These are phyloP conservation scores for Bambusicola thoracicus DNA, from an alignment of 2,113 vertebrate species.

Conservation along the genomic window DNA sequence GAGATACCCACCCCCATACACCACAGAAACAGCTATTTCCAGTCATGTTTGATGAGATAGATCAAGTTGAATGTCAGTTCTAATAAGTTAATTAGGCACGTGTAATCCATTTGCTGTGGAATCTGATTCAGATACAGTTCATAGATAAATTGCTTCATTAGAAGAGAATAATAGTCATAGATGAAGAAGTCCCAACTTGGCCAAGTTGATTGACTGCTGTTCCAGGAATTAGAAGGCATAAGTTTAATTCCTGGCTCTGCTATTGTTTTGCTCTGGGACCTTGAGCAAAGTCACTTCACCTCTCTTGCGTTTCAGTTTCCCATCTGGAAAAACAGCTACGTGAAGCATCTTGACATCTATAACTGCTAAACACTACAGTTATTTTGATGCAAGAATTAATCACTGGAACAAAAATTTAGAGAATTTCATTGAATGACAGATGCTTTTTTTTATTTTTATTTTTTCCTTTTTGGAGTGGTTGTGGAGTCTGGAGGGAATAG, in stretches of 20 bases:
- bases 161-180: slow-evolving; percentile 25
- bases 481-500: background rate
- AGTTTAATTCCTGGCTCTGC: slow-evolving; percentile 1
- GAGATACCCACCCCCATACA: background rate
- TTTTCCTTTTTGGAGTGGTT: background rate
- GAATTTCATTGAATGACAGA: background rate
- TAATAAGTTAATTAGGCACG: background rate
- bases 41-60: background rate
- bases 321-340: background rate
- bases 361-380: background rate
- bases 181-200: background rate
- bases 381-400: background rate
- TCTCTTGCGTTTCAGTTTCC: background rate
- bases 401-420: background rate
- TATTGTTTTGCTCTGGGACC: slow-evolving; percentile 5
- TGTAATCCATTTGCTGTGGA: slow-evolving; percentile 38
- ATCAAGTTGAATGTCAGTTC: background rate
- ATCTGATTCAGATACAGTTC: slow-evolving; percentile 21
- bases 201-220: background rate
- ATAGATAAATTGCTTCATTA: slow-evolving; percentile 41
- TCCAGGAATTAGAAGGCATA: background rate
- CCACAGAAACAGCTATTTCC: background rate
- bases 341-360: background rate
- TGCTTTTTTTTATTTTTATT: background rate
- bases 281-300: slow-evolving; percentile 30